Conservation (phyloP, 2,113 vertebrate species). For the Malurus melanocephalus region DNA sequence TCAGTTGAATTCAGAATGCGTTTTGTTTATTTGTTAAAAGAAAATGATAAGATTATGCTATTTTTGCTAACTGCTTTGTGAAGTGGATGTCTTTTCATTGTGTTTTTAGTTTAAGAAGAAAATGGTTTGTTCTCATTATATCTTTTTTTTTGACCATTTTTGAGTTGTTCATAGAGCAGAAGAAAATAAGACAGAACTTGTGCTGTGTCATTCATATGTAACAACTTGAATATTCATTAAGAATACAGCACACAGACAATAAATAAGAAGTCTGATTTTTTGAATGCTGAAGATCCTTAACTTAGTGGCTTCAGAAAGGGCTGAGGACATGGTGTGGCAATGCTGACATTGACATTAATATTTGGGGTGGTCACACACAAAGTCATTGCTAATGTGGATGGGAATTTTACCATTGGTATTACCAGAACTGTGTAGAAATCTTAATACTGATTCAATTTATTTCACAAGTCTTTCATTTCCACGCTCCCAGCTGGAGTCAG, state of each 20-base stretch:
- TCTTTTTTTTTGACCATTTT: background rate
- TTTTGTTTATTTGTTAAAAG: slow-evolving; percentile 9
- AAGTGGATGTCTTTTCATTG: background rate
- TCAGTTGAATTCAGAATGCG: slow-evolving; percentile 1
- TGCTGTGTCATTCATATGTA: background rate
- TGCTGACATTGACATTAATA: background rate
- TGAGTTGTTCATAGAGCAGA: background rate
- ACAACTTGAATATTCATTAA: background rate
- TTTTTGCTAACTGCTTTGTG: slow-evolving; percentile 13
- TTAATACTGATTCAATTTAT: background rate
- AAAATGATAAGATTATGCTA: background rate
- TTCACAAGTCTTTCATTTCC: background rate
- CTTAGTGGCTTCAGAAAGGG: background rate
- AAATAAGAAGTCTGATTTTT: background rate
- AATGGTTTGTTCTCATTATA: background rate
- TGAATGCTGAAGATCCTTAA: background rate
- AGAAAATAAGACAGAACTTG: background rate
- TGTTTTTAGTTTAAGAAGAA: background rate
- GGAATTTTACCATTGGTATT: background rate
- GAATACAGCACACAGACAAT: background rate
- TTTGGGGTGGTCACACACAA: background rate
- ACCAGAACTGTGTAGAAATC: background rate
- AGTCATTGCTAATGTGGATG: background rate
- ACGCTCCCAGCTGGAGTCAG: background rate
- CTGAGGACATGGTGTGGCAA: background rate